Conservation (phyloP, 2,113 vertebrate species). For the Archilochus colubris region DNA sequence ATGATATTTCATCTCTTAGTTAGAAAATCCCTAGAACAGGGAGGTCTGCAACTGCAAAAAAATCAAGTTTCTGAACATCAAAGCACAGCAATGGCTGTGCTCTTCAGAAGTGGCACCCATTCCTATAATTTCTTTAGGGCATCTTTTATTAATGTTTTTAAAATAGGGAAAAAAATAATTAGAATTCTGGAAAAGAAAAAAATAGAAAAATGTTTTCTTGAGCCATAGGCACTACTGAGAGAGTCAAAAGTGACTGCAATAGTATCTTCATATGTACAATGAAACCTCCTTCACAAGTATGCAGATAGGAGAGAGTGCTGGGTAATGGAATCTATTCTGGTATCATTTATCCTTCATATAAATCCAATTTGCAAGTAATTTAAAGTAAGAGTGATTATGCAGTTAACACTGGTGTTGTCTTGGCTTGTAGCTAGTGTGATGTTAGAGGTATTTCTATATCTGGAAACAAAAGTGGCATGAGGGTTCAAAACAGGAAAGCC, state of each 20-base stretch:
- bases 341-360: conserved; percentile 18
- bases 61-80: not conserved
- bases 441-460: not conserved
- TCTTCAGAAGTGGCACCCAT: not conserved
- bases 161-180: not conserved
- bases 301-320: not conserved
- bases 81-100: fast-evolving
- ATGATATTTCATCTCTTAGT: not conserved
- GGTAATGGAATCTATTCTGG: conserved; percentile 24
- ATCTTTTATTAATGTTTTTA: not conserved
- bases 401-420: not conserved
- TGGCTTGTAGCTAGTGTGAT: not conserved
- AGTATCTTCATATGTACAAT: not conserved
- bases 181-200: not conserved
- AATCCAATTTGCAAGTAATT: conserved; percentile 34
- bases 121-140: not conserved
- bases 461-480: not conserved
- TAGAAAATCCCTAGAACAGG: not conserved
- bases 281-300: conserved; percentile 20
- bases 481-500: not conserved
- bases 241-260: conserved; percentile 20
- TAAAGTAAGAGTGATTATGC: conserved; percentile 2
- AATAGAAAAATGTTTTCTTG: not conserved
- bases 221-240: not conserved
- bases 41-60: not conserved